Evolutionary conservation across 2,888 invertebrate genomes (phyloP).

Genomic region (Drosophila pseudotakahashii): DNA sequence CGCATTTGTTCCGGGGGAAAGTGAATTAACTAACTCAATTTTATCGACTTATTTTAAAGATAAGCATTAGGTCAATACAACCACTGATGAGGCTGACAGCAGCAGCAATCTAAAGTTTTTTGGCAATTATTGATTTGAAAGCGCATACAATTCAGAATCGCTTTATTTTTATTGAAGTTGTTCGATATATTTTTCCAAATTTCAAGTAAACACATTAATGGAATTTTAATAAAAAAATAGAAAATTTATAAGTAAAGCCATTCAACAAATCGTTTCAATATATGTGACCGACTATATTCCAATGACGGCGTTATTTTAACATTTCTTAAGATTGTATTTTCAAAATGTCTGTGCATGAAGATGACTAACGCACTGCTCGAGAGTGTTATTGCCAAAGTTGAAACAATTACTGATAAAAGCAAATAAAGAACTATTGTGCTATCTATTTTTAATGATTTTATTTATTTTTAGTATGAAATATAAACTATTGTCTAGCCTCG

Average conservation of each 20-base stretch:
- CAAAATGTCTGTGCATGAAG: neutral
- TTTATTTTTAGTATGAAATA: slow-evolving; percentile 29
- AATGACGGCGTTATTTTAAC: neutral
- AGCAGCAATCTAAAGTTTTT: neutral
- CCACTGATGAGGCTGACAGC: neutral
- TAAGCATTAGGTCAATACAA: neutral
- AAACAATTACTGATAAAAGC: slow-evolving; percentile 6
- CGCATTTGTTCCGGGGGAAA: neutral
- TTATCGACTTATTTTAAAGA: neutral
- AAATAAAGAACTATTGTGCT: slow-evolving; percentile 3
- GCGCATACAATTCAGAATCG: neutral
- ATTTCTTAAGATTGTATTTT: neutral
- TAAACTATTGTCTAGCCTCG: slow-evolving; percentile 44
- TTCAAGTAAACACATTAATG: neutral
- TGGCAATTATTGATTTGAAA: neutral
- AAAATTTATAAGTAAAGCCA: neutral
- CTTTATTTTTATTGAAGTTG: neutral
- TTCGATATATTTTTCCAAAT: neutral
- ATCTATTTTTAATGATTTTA: slow-evolving; percentile 8
- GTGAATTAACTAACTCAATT: neutral
- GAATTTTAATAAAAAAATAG: neutral
- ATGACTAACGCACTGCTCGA: slow-evolving; percentile 3
- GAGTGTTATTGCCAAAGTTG: slow-evolving; percentile 34
- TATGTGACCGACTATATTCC: neutral
- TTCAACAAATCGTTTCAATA: neutral